Percentiles rank a stretch among this genome's conserved stretches.
Evolutionary conservation across 2,888 invertebrate species (phyloP).

Genomic region (Meteorus cinctellus): DNA sequence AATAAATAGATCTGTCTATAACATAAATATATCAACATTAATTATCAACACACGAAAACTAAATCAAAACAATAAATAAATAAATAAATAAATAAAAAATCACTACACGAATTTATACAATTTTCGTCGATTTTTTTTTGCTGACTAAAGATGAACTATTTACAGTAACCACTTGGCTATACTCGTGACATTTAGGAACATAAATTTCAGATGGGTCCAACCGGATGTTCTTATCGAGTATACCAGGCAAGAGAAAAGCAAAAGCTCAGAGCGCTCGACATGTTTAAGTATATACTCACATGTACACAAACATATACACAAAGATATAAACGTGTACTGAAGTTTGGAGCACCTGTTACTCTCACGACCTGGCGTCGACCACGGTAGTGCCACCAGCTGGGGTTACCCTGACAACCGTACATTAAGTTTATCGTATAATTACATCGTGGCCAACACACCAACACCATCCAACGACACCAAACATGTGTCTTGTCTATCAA

Average conservation of each 20-base stretch:
- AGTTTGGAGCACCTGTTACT: constrained; percentile 67
- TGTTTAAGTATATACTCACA: neutral
- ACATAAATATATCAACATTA: neutral
- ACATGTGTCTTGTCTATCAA: constrained; percentile 32
- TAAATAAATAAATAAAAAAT: neutral
- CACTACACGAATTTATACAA: neutral
- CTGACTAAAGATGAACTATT: constrained; percentile 12
- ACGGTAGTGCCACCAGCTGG: constrained; percentile 56
- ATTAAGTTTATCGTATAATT: constrained; percentile 68
- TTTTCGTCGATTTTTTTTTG: too few relatives aligned
- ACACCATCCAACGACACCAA: constrained; percentile 14
- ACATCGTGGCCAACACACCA: constrained; percentile 56
- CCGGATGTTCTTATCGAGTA: constrained; percentile 46
- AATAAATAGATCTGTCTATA: neutral
- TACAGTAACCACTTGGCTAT: constrained; percentile 29
- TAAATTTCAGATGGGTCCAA: constrained; percentile 44
- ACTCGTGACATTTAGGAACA: constrained; percentile 36
- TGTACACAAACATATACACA: neutral
- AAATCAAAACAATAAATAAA: neutral
- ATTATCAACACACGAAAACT: too few relatives aligned
- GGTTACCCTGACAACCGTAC: constrained; percentile 60
- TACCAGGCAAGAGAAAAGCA: constrained; percentile 41
- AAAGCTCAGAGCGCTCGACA: neutral
- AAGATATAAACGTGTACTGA: constrained; percentile 47
- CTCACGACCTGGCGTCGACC: constrained; percentile 52